Base-by-base conservation (phyloP, 1,140 invertebrate species). In the Cotesia glomerata region DNA sequence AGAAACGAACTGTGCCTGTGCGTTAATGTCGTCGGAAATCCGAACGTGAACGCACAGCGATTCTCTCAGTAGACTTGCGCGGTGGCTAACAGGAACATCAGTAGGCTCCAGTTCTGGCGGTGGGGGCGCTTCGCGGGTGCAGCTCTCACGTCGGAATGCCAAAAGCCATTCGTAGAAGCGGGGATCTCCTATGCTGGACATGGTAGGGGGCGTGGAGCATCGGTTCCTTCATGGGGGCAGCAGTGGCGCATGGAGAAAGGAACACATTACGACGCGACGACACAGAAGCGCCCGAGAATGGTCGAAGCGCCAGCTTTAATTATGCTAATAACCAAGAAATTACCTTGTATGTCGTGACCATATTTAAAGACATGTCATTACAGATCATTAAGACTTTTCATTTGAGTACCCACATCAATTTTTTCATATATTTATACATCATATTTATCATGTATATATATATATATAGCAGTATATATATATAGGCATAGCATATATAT, bases 181-280 rank as follows among this genome's bases (percentile, higher is more conserved):
- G 96, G 96, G 3, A 98, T 99, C 88, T 80, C 97, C 97, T 0
- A 97, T 97, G 97, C 11, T 99, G 73, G 97, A 99, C 85, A 98
- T 99, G 95, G 94, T 99, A 5, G 97, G 97, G 2, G 97, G 98
- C 4, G 97, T 98, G 98, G 5, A 98, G 96, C 79, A 99, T 99
- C 76, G 98, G 98, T 1, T 94, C 97, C 0, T 95, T 99, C 78
- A 98, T 99, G 93, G 97, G 97, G 14, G 98, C 96, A 99, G 0
- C 86, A 99, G 0, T 99, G 96, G 95, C 97, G 95, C 78, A 93
- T 95, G 87, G 96, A 99, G 80, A 91, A 95, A n/a, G n/a, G 69
- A 95, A n/a, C n/a, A 98, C 80, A 92, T 97, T 8, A 95, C 95
- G 0, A 94, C n/a, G n/a, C 93, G 0, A 93, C 98, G 16, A 98